A percentile compares a stretch with the other conserved stretches of the same genome.
Conservation (phyloP, 2,888 invertebrate genomes). For the Automeris io region DNA sequence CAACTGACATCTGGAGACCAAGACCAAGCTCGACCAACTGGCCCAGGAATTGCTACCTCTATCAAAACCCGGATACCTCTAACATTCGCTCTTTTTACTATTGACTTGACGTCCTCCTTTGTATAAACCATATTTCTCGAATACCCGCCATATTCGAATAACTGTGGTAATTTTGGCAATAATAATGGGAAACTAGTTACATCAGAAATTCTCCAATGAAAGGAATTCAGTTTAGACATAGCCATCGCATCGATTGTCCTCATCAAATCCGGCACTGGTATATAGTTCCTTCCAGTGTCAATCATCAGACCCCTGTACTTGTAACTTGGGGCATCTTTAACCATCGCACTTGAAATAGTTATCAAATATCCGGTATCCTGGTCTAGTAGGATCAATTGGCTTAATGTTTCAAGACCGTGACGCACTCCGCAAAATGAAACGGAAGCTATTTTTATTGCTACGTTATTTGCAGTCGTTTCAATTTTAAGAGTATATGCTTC, state of each 20-base stretch:
- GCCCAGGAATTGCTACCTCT: conserved; percentile 92
- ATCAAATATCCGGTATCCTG: conserved; percentile 78
- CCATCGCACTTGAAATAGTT: conserved; percentile 76
- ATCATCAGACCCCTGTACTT: conserved; percentile 91
- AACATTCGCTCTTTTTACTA: conserved; percentile 84
- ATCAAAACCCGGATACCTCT: conserved; percentile 90
- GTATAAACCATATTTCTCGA: conserved; percentile 84
- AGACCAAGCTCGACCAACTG: conserved; percentile 89
- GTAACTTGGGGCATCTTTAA: conserved; percentile 86
- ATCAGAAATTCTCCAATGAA: conserved; percentile 94
- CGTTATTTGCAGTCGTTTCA: conserved; percentile 44
- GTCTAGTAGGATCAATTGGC: conserved; percentile 85
- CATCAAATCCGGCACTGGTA: conserved; percentile 83
- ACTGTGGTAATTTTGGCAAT: conserved; percentile 81
- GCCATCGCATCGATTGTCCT: conserved; percentile 90
- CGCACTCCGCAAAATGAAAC: conserved; percentile 84
- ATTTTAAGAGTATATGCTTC: conserved; percentile 82
- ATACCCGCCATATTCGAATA: conserved; percentile 88
- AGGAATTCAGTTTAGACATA: conserved; percentile 90
- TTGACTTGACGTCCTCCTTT: conserved; percentile 79
- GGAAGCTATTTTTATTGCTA: conserved; percentile 72
- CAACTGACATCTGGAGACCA: conserved; percentile 80
- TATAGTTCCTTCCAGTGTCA: conserved; percentile 92
- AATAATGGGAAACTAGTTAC: conserved; percentile 93
- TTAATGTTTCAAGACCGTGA: conserved; percentile 84